Percentiles rank a stretch among this genome's conserved stretches.
Conservation (phyloP, 2,888 invertebrate species). For the Phaonia tiefii region DNA sequence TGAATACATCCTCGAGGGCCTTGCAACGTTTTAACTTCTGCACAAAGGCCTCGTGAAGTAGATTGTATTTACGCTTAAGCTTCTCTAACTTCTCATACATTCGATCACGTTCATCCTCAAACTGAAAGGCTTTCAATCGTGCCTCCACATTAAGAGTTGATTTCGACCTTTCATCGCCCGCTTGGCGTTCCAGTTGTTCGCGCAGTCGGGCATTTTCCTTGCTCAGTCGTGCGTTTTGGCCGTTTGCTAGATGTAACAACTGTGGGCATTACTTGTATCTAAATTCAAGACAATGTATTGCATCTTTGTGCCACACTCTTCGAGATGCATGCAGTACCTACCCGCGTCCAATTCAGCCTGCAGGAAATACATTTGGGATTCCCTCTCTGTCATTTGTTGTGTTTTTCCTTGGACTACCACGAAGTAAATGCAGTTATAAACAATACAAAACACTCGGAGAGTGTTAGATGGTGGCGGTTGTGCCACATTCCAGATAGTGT, state of each 20-base stretch:
- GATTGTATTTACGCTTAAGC: slow-evolving; percentile 77
- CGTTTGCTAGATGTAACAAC: slow-evolving; percentile 69
- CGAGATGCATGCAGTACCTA: slow-evolving; percentile 60
- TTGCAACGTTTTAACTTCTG: slow-evolving; percentile 76
- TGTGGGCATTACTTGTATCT: background rate
- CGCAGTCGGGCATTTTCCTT: slow-evolving; percentile 75
- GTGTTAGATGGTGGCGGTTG: too few species aligned
- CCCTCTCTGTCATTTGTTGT: slow-evolving; percentile 11
- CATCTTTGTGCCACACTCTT: background rate
- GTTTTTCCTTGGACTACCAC: too few species aligned
- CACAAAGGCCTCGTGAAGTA: slow-evolving; percentile 74
- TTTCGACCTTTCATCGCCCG: slow-evolving; percentile 70
- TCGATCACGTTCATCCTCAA: slow-evolving; percentile 76
- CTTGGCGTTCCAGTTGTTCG: slow-evolving; percentile 71
- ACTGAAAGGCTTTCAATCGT: slow-evolving; percentile 71
- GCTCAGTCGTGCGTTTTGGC: slow-evolving; percentile 72
- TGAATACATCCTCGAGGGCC: slow-evolving; percentile 76
- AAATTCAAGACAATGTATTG: background rate
- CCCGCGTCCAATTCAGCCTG: slow-evolving; percentile 72
- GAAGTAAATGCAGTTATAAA: too few species aligned
- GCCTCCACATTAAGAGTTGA: slow-evolving; percentile 74
- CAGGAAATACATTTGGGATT: slow-evolving; percentile 68
- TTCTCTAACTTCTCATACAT: slow-evolving; percentile 73
- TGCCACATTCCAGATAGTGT: too few species aligned
- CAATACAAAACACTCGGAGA: too few species aligned